A percentile compares a stretch with the other conserved stretches of the same genome.
These are phyloP conservation scores for Cladorhizidae sp. DNA, from an alignment of 37 sponge, comb jelly and placozoan genomes.

Conservation along the genomic window DNA sequence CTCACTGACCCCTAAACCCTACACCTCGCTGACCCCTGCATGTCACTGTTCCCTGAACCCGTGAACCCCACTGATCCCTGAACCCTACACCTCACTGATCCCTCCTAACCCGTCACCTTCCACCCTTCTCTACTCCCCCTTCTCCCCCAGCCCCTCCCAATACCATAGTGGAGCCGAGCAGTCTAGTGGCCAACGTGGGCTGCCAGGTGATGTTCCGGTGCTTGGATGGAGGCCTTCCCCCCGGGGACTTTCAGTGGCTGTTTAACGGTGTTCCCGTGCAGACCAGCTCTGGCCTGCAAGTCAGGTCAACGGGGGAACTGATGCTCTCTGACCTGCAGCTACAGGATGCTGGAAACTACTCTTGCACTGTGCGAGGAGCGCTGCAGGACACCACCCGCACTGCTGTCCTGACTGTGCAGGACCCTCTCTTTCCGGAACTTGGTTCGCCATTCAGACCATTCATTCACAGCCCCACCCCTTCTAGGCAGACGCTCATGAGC, in stretches of 20 bases:
- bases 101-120: background rate
- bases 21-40: no score
- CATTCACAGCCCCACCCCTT: slow-evolving; percentile 34
- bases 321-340: slow-evolving; percentile 21
- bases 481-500: slow-evolving; percentile 1
- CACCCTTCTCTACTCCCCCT: no score
- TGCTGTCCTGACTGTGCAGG: slow-evolving; percentile 5
- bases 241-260: slow-evolving; percentile 10
- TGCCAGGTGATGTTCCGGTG: slow-evolving; percentile 22
- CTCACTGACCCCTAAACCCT: no score
- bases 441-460: background rate
- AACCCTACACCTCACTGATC: no score
- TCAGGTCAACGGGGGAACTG: slow-evolving; percentile 23
- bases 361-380: slow-evolving; percentile 5
- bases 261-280: slow-evolving; percentile 4
- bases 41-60: no score
- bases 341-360: slow-evolving; percentile 43
- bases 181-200: slow-evolving; percentile 4
- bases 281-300: background rate
- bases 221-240: slow-evolving; percentile 14
- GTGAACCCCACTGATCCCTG: no score
- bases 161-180: slow-evolving; percentile 6
- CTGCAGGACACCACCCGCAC: background rate
- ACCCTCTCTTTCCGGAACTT: background rate
- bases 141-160: background rate